Conservation (phyloP, 2,113 vertebrate genomes). For the Ellobius talpinus region DNA sequence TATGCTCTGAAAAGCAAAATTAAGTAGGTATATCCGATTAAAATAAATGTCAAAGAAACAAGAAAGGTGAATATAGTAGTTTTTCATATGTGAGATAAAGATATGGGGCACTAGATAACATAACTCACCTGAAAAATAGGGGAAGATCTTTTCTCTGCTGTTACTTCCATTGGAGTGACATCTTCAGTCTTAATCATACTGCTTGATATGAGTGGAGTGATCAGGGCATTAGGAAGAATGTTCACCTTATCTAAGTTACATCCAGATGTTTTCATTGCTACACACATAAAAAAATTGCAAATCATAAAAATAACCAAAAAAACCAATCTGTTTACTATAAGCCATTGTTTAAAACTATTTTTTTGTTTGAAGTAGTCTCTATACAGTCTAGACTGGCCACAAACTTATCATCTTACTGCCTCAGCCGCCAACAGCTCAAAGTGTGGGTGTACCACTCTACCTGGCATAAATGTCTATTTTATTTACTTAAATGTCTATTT, state of each 20-base stretch:
- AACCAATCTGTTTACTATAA: not conserved
- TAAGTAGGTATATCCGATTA: conserved; percentile 32
- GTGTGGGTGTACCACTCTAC: not conserved
- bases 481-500: not conserved
- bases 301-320: conserved; percentile 19
- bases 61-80: conserved; percentile 13
- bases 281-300: conserved; percentile 62
- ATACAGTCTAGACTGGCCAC: not conserved
- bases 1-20: conserved; percentile 49
- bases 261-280: conserved; percentile 89
- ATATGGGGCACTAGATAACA: not conserved
- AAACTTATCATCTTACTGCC: not conserved
- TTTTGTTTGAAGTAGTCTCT: not conserved
- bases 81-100: conserved; percentile 59
- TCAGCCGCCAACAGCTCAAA: not conserved
- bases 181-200: conserved; percentile 96
- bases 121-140: conserved; percentile 90
- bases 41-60: conserved; percentile 44
- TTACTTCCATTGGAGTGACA: conserved; percentile 97
- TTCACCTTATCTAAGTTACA: conserved; percentile 91
- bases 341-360: not conserved
- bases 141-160: conserved; percentile 90
- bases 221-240: conserved; percentile 91
- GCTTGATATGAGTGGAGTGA: conserved; percentile 92
- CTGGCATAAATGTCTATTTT: not conserved